A percentile compares a stretch with the other conserved stretches of the same genome.
phyloP scores from a whole-genome alignment of 2,113 vertebrate species.

The Hypocryptadius cinnamomeus region DNA sequence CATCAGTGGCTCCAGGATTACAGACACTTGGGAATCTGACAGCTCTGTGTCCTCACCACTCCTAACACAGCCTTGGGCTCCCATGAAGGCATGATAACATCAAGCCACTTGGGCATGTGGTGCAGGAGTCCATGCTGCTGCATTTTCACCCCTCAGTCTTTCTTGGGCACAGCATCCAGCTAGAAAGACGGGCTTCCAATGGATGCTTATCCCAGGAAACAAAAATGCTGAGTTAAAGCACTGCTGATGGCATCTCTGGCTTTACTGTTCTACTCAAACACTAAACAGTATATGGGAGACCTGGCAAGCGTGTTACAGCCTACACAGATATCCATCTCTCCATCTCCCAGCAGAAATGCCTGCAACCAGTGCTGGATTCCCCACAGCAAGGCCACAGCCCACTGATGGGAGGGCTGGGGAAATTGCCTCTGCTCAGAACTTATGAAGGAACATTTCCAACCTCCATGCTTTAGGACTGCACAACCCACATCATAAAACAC shows the following conservation, averaged over 20 bases:
- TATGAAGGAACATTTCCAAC: neutral
- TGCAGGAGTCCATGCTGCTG: neutral
- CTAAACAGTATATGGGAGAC: neutral
- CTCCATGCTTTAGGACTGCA: rapidly evolving
- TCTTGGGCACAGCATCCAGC: neutral
- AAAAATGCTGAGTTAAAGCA: neutral
- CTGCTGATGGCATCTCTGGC: neutral
- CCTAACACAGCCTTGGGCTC: neutral
- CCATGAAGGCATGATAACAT: neutral
- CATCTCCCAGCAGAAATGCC: neutral
- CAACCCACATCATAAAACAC: neutral
- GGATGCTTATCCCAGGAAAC: neutral
- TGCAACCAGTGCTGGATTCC: neutral
- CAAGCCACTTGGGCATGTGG: neutral
- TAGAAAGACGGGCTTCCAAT: neutral
- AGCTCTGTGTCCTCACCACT: neutral
- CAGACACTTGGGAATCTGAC: neutral
- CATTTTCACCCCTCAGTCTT: neutral
- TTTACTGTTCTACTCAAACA: neutral
- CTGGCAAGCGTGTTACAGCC: neutral
- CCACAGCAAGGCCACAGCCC: neutral
- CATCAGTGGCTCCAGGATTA: neutral
- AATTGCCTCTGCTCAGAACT: neutral
- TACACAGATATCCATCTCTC: neutral
- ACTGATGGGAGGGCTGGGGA: neutral